Percentiles rank a stretch among this genome's conserved stretches.
These are phyloP conservation scores for Capreolus pygargus DNA, from an alignment of 2,113 vertebrate species.

Conservation along the genomic window DNA sequence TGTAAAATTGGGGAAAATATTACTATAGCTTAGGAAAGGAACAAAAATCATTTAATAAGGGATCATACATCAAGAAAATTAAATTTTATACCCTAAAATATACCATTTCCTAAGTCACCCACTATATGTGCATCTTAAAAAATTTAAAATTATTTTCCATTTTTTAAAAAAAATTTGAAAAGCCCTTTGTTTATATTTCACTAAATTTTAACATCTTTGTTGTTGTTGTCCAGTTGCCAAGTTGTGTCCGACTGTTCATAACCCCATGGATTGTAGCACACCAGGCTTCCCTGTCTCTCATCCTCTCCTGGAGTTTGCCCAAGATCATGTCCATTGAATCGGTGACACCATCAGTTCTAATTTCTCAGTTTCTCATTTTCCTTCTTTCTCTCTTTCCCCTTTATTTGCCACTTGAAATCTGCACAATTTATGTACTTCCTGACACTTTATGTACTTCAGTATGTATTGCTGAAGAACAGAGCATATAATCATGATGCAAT, in stretches of 20 bases:
- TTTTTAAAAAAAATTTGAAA: not conserved
- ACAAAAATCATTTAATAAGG: not conserved
- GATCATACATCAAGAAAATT: not conserved
- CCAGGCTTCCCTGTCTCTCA: not conserved
- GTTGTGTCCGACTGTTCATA: fast-evolving
- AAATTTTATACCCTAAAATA: not conserved
- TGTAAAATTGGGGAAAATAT: not conserved
- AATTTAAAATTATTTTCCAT: not conserved
- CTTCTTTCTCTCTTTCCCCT: not conserved
- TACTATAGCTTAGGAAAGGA: not conserved
- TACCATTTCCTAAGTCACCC: not conserved
- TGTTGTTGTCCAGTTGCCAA: not conserved
- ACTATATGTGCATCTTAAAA: fast-evolving
- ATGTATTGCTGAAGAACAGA: not conserved
- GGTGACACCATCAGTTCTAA: not conserved
- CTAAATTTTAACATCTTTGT: not conserved
- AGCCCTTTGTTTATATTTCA: not conserved
- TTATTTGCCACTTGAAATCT: not conserved
- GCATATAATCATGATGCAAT: not conserved
- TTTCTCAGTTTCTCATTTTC: not conserved
- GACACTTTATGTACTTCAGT: not conserved
- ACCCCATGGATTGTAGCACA: not conserved
- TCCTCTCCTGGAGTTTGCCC: not conserved
- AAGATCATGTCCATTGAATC: not conserved
- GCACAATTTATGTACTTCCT: not conserved